Evolutionary conservation across 2,113 vertebrate species (phyloP), one percentile per base, ranked within the genome.

Genomic region (Shinisaurus crocodilurus): DNA sequence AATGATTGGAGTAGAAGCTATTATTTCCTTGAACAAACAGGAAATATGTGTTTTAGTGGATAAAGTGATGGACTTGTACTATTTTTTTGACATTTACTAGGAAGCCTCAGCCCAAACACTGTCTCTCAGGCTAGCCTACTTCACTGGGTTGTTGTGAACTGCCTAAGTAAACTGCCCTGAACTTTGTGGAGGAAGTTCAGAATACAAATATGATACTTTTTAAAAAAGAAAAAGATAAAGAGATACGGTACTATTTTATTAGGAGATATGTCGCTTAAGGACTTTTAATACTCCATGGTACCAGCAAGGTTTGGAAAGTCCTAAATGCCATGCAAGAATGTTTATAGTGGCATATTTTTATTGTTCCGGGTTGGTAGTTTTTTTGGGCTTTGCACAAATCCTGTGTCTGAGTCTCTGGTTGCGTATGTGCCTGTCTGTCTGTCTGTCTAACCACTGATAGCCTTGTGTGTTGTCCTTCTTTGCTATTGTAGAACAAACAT

Each of bases 401-500:
- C 9, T 43, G 6, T 45, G 34, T 20, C 34, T 25, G 20, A 23
- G 60, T 63, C 20, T 63, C 20, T 18, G 23, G 10, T 70, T 57
- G 77, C 45, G 2, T 37, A 16, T 45, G 29, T 81, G 79, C 13
- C 4, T 75, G 34, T 57, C 85, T 57, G 16, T 81, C 65, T n/a
- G 50, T 89, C 27, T 5, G 48, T 37, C 88, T 63, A 2, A 37
- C 18, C 70, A 37, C 82, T 89, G 88, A 67, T n/a, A 2, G 3
- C 0, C 79, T 57, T 79, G 7, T 0, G 43, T 69, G 0, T 20
- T 74, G 0, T 54, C 82, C 9, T 88, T 50, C 48, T 89, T 65
- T 83, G 27, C 16, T 67, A 5, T 18, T 8, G 5, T 82, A 99
- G 98, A 97, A 88, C 74, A 98, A 98, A 95, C 95, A 94, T 0